Base-by-base conservation (phyloP, 2,888 invertebrate species). In the Latheticus oryzae region DNA sequence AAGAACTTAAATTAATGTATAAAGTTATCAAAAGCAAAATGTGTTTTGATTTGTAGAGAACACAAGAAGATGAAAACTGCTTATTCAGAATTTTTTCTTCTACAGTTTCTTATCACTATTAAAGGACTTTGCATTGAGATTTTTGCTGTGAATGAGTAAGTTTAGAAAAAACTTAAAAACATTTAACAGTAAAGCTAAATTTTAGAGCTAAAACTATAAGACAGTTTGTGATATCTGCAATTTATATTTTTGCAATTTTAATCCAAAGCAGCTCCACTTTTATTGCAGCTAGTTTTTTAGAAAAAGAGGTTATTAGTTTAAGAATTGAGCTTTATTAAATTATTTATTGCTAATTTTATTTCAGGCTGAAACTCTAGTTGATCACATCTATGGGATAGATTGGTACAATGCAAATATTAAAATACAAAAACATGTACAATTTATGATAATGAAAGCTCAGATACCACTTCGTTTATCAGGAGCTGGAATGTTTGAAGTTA, bases 401-500 rank as follows among this genome's bases (percentile, higher is more conserved):
- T 38, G 17, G 19, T 38, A 38, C 9, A 38, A 38, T 21, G 37
- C 33, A 5, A 1, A 21, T 5, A 3, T 4, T 5, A 38, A 21
- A 11, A 8, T 21, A 3, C 21, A 23, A 21, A 38, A 38, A 21
- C 19, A 38, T 4, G 5, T 38, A 8, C 2, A 21, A 1, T 38
- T 38, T 12, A 38, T 38, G 37, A 17, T 38, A 12, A 21, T 38
- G 21, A 19, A 17, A 8, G 37, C 37, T 1, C 37, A 38, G 5
- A 19, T 21, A 11, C 37, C 37, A 1, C 3, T 38, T 1, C 15
- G 21, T 3, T 21, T 38, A 2, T 17, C 37, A 5, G 37, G 37
- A 21, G 37, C 21, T 8, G 37, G 37, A 11, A 17, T 38, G 21
- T 38, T 38, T 21, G 37, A 5, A 3, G 37, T 38, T 2, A 21